Evolutionary conservation across 23 tunicate genomes (phyloP), one percentile per base, ranked within the genome.

Genomic region (Phallusia fumigata): DNA sequence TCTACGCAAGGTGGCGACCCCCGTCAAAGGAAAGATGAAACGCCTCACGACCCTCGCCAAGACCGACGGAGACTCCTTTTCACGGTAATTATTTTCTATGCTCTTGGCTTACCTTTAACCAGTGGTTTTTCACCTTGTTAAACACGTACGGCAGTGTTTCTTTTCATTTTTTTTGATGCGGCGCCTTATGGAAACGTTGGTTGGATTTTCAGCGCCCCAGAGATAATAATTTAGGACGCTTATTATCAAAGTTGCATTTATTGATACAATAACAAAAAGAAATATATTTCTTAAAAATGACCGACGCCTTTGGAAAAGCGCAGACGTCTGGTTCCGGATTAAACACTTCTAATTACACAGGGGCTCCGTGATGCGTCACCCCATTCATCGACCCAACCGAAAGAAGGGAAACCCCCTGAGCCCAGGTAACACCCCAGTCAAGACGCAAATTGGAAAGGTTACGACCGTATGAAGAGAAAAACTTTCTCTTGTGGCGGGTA

Each of bases 371-470:
- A 64, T 85, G 22, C 88, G 88, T 0, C 64, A 85, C 35, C 88
- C 88, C 34, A 85, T 85, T 30, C 88, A 85, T 36, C 78, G 83
- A 19, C 88, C 88, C 2, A 76, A 76, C 15, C 51, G 81, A 0
- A 84, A 84, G 75, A 58, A 24, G 69, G 69, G 69, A 58, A 58
- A 58, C 69, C 16, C 16, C 28, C 28, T 16, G 69, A 58, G 28
- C 16, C 69, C 69, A 5, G 69, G 69, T 2, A 58, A 24, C 13
- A 58, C 69, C 69, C 69, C 69, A 6, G 69, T 58, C 15, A 58
- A 58, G 28, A 21, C 13, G 69, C 69, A 58, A 16, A 58, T 58
- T 58, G 69, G 69, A 22, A 58, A 58, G 28, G 69, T 58, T 11
- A 58, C 69, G 69, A 58, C 69, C 69, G 69, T 58, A 16, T 58